Evolutionary conservation across 1,140 invertebrate species (phyloP).

Genomic region (Heliconius eleuchia): DNA sequence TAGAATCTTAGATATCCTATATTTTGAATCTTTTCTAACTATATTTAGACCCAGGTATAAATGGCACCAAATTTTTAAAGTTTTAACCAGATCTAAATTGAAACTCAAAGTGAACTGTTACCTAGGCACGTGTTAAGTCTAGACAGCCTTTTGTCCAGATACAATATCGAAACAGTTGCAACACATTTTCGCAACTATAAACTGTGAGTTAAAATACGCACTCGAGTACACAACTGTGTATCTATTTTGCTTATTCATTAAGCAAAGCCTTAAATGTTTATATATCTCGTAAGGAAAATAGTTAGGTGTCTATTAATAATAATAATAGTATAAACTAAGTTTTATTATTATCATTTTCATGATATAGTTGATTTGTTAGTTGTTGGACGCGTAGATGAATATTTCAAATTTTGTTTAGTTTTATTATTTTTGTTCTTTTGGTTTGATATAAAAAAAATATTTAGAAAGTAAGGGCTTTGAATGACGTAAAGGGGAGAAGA

Average conservation of each 20-base stretch:
- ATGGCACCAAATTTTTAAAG: not conserved
- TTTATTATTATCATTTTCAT: not conserved
- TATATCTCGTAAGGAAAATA: not conserved
- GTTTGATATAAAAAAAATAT: not conserved
- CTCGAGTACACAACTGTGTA: conserved; percentile 20
- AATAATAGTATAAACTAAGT: not conserved
- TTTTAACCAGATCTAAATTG: conserved; percentile 11
- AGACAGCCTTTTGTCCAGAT: conserved; percentile 27
- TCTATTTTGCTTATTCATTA: conserved; percentile 22
- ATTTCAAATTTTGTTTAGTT: not conserved
- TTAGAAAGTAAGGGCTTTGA: not conserved
- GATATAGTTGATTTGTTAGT: not conserved
- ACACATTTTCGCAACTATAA: conserved; percentile 29
- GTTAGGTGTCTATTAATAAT: not conserved
- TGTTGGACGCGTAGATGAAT: not conserved
- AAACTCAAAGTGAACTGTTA: conserved; percentile 8
- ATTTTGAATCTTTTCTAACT: not conserved
- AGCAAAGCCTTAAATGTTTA: conserved; percentile 13
- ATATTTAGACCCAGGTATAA: not conserved
- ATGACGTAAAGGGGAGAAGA: not conserved
- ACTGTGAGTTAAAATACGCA: conserved; percentile 3
- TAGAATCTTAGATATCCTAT: not conserved
- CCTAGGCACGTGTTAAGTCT: conserved; percentile 18
- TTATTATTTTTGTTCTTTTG: not conserved
- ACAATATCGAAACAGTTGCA: conserved; percentile 30